phyloP scores from a whole-genome alignment of 2,113 vertebrate genomes.

The Solenodon paradoxus region DNA sequence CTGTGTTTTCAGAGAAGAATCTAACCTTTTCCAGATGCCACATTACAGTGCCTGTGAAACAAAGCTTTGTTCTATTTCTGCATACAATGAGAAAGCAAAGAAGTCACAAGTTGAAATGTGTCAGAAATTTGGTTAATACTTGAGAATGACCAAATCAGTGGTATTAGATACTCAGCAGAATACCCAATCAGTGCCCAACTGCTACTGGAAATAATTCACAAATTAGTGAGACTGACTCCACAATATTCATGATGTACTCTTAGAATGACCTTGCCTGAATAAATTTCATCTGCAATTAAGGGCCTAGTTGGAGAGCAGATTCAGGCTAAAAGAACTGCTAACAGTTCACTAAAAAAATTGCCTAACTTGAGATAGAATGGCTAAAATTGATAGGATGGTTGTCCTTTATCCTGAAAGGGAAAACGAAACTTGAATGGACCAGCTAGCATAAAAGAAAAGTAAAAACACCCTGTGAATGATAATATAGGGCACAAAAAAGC shows the following conservation, averaged over 20 bases:
- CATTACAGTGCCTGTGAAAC: neutral
- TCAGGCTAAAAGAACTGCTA: neutral
- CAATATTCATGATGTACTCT: neutral
- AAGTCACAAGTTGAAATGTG: neutral
- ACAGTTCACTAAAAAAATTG: neutral
- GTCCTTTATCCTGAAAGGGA: neutral
- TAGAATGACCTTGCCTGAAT: neutral
- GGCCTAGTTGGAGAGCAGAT: neutral
- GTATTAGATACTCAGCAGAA: neutral
- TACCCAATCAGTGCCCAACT: neutral
- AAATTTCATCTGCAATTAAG: neutral
- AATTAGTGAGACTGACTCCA: neutral
- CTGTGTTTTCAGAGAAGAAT: neutral
- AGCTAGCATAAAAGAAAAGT: neutral
- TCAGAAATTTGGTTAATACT: slow-evolving; percentile 8
- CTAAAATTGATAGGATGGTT: neutral
- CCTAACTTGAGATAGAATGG: neutral
- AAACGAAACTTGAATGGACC: neutral
- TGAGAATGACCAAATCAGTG: neutral
- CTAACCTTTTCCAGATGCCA: neutral
- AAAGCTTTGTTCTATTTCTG: neutral
- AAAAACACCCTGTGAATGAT: neutral
- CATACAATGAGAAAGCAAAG: neutral
- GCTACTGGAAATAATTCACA: neutral
- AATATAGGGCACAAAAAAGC: neutral